These are phyloP conservation scores for Dasypogon diadema DNA, from an alignment of 2,888 invertebrate species.

Conservation along the genomic window DNA sequence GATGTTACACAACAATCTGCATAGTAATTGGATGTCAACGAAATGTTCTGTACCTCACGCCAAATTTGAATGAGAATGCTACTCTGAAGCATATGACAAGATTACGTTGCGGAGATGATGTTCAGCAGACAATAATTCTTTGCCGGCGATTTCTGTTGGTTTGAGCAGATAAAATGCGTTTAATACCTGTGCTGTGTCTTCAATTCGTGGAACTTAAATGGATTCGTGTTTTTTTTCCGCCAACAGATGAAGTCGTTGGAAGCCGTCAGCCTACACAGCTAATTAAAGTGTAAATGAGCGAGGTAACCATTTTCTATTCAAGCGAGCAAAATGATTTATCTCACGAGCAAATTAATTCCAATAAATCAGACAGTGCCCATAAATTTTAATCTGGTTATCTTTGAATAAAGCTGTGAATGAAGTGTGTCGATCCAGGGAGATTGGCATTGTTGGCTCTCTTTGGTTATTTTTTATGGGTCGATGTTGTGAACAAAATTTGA, in stretches of 20 bases:
- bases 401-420: conserved; percentile 48
- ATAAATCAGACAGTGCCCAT: conserved; percentile 50
- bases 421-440: conserved; percentile 45
- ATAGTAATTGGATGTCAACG: conserved; percentile 51
- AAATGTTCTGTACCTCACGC: conserved; percentile 36
- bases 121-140: background rate
- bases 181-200: background rate
- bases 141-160: conserved; percentile 15
- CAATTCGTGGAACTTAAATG: conserved; percentile 33
- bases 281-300: conserved; percentile 52
- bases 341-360: conserved; percentile 50
- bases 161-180: background rate
- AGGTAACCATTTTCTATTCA: conserved; percentile 51
- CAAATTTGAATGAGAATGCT: conserved; percentile 48
- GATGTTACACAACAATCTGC: conserved; percentile 45
- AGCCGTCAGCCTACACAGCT: conserved; percentile 50
- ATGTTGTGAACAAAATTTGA: conserved; percentile 31
- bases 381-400: conserved; percentile 48
- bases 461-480: conserved; percentile 33
- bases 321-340: conserved; percentile 43
- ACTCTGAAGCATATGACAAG: conserved; percentile 22
- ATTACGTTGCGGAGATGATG: conserved; percentile 14
- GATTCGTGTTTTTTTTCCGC: background rate
- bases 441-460: conserved; percentile 33
- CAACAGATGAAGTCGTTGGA: conserved; percentile 47